Conservation (phyloP, 2,113 vertebrate genomes). For the Sinosuthora webbiana region DNA sequence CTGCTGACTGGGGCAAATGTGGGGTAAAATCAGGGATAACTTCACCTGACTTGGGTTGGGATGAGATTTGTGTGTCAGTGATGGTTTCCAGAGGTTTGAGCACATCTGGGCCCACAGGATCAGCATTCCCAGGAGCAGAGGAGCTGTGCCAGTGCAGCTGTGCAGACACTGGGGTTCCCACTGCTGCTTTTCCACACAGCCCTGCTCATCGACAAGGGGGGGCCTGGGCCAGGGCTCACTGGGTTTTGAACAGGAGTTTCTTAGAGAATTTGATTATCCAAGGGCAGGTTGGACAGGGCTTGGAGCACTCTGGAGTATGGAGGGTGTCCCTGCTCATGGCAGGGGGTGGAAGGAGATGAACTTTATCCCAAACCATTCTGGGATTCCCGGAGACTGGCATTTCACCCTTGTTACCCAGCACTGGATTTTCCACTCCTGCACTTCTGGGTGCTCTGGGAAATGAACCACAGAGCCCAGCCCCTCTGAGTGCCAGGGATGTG, state of each 20-base stretch:
- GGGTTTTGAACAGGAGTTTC: background rate
- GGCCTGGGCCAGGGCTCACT: accelerated
- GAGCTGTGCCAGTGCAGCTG: background rate
- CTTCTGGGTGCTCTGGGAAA: background rate
- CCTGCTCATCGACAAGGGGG: accelerated
- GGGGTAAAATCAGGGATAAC: background rate
- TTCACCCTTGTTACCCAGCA: background rate
- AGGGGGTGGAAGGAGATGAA: background rate
- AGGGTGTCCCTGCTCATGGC: background rate
- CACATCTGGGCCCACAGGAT: accelerated
- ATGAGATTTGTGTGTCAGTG: background rate
- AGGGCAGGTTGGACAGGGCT: background rate
- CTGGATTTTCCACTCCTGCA: background rate
- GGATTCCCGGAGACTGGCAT: background rate
- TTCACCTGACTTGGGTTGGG: background rate
- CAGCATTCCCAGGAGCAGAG: background rate
- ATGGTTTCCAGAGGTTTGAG: background rate
- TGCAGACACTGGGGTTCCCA: background rate
- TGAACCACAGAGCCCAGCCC: background rate
- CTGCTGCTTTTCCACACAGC: accelerated
- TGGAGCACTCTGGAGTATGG: background rate
- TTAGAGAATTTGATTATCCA: background rate
- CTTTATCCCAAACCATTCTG: background rate
- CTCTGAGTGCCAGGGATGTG: background rate
- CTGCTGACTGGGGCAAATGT: background rate